Evolutionary conservation across 2,113 vertebrate genomes (phyloP).

Genomic region (Dipodomys merriami): DNA sequence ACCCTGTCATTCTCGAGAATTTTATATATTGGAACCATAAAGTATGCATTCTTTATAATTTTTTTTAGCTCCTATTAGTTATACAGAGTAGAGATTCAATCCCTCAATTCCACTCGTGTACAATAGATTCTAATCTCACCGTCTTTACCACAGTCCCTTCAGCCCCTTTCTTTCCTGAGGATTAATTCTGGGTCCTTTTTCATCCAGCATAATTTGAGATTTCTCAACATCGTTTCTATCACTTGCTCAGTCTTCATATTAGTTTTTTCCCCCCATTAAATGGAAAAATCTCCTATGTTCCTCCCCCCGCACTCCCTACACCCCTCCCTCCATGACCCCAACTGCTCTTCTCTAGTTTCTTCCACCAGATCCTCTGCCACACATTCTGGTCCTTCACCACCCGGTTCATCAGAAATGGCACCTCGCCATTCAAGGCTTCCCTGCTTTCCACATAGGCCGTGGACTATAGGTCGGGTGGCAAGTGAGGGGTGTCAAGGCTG

Average conservation of each 20-base stretch:
- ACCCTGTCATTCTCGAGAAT: slow-evolving; percentile 25
- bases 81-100: too few species aligned
- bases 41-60: background rate
- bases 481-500: background rate
- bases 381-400: too few species aligned
- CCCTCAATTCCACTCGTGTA: too few species aligned
- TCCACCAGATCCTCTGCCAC: background rate
- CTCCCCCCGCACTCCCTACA: background rate
- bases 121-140: too few species aligned
- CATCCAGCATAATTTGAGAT: slow-evolving; percentile 7
- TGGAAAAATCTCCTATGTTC: background rate
- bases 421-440: too few species aligned
- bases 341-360: background rate
- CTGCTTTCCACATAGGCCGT: background rate
- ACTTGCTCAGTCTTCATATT: slow-evolving; percentile 4
- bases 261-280: background rate
- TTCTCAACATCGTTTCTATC: background rate
- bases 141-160: too few species aligned
- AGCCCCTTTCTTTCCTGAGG: background rate
- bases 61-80: too few species aligned
- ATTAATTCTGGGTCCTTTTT: slow-evolving; percentile 7
- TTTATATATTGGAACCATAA: slow-evolving; percentile 28
- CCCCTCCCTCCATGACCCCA: background rate
- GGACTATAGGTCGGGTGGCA: background rate
- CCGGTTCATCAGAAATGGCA: background rate